Percentiles rank a stretch among this genome's conserved stretches.
phyloP scores from a whole-genome alignment of 2,888 invertebrate species.

The Agonopterix alstromeriana region DNA sequence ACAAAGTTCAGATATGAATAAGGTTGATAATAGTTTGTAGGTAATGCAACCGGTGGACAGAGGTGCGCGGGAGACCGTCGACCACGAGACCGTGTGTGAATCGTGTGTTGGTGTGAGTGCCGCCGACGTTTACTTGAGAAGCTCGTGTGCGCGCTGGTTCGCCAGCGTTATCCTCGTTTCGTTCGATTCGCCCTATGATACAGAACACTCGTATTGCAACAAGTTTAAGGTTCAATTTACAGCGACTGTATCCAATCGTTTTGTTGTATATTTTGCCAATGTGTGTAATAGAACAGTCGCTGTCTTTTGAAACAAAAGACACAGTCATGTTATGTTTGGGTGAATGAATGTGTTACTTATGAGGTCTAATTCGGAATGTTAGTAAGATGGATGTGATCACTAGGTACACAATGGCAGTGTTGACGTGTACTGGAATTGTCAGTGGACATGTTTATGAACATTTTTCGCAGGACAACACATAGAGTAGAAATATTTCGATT shows the following conservation, averaged over 20 bases:
- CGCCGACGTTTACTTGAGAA: conserved; percentile 87
- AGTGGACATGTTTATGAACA: conserved; percentile 34
- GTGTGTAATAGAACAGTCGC: conserved; percentile 30
- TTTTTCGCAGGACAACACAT: conserved; percentile 27
- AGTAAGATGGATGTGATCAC: conserved; percentile 42
- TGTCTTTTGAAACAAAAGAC: conserved; percentile 35
- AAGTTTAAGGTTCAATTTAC: conserved; percentile 35
- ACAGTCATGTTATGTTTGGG: conserved; percentile 35
- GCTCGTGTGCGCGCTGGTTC: conserved; percentile 97
- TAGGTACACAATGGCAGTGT: conserved; percentile 45
- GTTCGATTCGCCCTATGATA: conserved; percentile 87
- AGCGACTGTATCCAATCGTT: conserved; percentile 34
- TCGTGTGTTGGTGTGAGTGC: conserved; percentile 35
- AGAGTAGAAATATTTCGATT: conserved; percentile 23
- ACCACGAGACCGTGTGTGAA: conserved; percentile 60
- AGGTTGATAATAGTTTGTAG: not conserved
- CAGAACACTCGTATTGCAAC: conserved; percentile 55
- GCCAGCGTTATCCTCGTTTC: conserved; percentile 97
- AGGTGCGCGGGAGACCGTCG: conserved; percentile 14
- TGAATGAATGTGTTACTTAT: conserved; percentile 55
- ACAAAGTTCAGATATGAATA: too few relatives aligned
- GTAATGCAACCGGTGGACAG: conserved; percentile 26
- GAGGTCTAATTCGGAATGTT: conserved; percentile 44
- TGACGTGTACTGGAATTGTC: conserved; percentile 32
- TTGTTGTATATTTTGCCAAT: conserved; percentile 4